Percentiles rank a stretch among this genome's conserved stretches.
Evolutionary conservation across 35 echinoderm and acorn worm genomes (phyloP).

Genomic region (Stichopus chloronotus): DNA sequence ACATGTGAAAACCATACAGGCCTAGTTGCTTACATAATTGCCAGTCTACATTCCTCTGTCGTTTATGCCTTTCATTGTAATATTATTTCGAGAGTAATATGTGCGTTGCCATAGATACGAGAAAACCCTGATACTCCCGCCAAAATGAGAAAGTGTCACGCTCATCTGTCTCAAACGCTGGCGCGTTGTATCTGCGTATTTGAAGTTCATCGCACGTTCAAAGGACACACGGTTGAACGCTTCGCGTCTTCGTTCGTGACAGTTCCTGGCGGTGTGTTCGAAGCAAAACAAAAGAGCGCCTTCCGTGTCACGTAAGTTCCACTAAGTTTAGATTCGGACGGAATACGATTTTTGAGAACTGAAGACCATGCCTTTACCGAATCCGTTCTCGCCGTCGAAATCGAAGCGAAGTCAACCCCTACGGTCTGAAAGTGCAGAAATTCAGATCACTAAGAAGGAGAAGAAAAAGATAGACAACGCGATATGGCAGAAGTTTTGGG

Average conservation of each 20-base stretch:
- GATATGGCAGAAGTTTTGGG: slow-evolving; percentile 39
- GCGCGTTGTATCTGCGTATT: no score
- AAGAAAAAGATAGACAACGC: slow-evolving; percentile 34
- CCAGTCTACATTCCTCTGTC: no score
- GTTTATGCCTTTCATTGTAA: no score
- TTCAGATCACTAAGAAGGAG: background rate
- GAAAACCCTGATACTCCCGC: no score
- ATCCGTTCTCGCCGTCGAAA: slow-evolving; percentile 27
- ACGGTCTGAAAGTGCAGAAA: background rate
- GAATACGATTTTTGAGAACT: background rate
- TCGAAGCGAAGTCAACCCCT: background rate
- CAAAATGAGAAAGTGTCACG: no score
- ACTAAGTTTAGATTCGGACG: background rate
- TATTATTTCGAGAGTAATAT: no score
- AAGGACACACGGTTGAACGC: background rate
- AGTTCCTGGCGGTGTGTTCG: background rate
- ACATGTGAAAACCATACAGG: no score
- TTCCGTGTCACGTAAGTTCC: background rate
- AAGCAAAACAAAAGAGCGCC: background rate
- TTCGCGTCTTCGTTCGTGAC: background rate
- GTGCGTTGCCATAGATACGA: no score
- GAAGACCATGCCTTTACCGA: slow-evolving; percentile 12
- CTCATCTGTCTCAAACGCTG: no score
- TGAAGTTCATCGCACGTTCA: no score
- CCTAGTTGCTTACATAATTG: no score